Evolutionary conservation across 2,888 invertebrate species (phyloP).

Genomic region (Cryptops parisi): DNA sequence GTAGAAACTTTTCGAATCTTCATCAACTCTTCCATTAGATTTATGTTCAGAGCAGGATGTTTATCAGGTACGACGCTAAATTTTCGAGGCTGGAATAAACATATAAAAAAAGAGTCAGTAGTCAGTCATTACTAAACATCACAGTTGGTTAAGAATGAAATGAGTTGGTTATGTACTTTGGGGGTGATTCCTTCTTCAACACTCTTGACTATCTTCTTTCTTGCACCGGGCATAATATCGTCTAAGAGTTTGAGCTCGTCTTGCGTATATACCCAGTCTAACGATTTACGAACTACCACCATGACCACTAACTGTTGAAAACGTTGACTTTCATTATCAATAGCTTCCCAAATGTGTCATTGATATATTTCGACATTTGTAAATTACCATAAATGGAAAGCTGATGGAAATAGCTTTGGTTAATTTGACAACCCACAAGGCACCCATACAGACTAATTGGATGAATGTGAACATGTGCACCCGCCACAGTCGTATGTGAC

Average conservation of each 20-base stretch:
- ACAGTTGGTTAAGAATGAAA: too few species aligned
- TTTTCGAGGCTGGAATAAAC: background rate
- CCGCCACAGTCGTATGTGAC: slow-evolving; percentile 8
- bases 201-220: background rate
- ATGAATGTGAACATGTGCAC: slow-evolving; percentile 13
- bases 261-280: background rate
- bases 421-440: slow-evolving; percentile 12
- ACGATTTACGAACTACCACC: background rate
- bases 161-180: background rate
- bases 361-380: background rate
- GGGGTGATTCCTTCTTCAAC: background rate
- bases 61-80: background rate
- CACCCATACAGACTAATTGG: slow-evolving; percentile 8
- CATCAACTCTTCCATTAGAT: background rate
- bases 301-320: background rate
- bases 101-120: too few species aligned
- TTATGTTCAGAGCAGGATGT: background rate
- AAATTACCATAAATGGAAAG: slow-evolving; percentile 12
- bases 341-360: background rate
- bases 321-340: background rate
- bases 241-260: background rate
- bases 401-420: slow-evolving; percentile 11
- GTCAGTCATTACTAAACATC: too few species aligned
- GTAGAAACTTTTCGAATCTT: background rate
- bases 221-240: background rate